Evolutionary conservation across 2,113 vertebrate species (phyloP), one percentile per base, ranked within the genome.

Genomic region (Silurus asotus): DNA sequence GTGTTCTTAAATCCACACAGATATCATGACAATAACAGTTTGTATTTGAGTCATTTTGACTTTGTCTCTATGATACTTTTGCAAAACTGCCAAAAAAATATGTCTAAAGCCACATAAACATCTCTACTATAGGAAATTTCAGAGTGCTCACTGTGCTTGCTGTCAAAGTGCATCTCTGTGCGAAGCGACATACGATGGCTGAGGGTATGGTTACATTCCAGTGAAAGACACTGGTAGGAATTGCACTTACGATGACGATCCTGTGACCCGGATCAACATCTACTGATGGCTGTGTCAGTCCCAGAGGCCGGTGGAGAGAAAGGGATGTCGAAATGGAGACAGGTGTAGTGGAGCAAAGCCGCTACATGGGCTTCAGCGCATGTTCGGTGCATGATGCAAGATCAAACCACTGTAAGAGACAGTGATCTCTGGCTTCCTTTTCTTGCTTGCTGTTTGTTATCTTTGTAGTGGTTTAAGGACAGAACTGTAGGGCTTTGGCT

Each of bases 271-370:
- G 85, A 87, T 82, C 85, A 87, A 64, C 80, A 67, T 76, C 79
- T 76, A 80, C 85, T 87, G 80, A 82, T 87, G 70, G 69, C 58
- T 87, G 65, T 86, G 80, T 82, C 79, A 87, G 48, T 61, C 80
- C 78, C 58, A 45, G 85, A 19, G 51, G 58, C 55, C 23, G 14
- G 25, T 64, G 79, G 10, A 48, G 69, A 87, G 80, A 82, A 53
- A 75, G 20, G 59, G 25, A 82, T 62, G 69, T 70, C 65, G 45
- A 56, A 67, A 65, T 61, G 79, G 51, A 87, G 70, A 76, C 37
- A 61, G 49, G 86, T 87, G 59, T 67, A 83, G 28, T 62, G 59
- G 86, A 83, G 86, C 80, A 67, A 83, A 83, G 70, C 81, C 58
- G 6, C 51, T 65, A 83, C 59, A 87, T 53, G 56, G 10, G 23